Evolutionary conservation across 2,113 vertebrate genomes (phyloP), one percentile per base, ranked within the genome.

Genomic region (Pogonocichla stellata): DNA sequence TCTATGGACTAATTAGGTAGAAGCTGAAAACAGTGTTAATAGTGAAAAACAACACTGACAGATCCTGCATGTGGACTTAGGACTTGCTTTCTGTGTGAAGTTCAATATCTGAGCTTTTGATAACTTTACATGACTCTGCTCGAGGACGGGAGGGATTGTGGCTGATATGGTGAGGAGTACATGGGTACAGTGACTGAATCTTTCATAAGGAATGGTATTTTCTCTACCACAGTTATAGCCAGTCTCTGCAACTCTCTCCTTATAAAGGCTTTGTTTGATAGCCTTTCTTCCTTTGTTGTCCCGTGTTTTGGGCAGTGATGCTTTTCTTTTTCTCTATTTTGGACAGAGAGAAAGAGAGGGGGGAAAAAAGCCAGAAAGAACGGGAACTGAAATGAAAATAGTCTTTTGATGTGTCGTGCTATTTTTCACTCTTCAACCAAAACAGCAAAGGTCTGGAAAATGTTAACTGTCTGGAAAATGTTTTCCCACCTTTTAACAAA

Each of bases 381-480:
- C 14, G 18, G 42, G 7, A 16, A n/a, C 40, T 65, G 62, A 88
- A 91, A 88, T 64, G 50, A 86, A 81, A 91, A 80, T 10, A 80
- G 28, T 61, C 54, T 74, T 91, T 71, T 92, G 84, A 92, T 54
- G 36, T 45, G 72, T 47, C 15, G 51, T 67, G 43, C 26, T 94
- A 86, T 91, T 96, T 84, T 80, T 91, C 84, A 95, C 60, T 89
- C 80, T 89, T 95, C 83, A 93, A 50, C 42, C 64, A 92, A 88
- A 91, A 64, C 80, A 93, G 38, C 31, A 91, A 42, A 83, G 72
- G 89, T 93, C 80, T 96, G 72, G 89, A 96, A 95, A 96, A 93
- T 1, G 20, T 93, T 90, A 93, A 90, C 72, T 91, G 66, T 51
- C 80, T 90, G 88, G 91, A 89, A 96, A 94, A 70, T 58, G 12